Conservation (phyloP, 2,113 vertebrate genomes). For the Arvicanthis niloticus region DNA sequence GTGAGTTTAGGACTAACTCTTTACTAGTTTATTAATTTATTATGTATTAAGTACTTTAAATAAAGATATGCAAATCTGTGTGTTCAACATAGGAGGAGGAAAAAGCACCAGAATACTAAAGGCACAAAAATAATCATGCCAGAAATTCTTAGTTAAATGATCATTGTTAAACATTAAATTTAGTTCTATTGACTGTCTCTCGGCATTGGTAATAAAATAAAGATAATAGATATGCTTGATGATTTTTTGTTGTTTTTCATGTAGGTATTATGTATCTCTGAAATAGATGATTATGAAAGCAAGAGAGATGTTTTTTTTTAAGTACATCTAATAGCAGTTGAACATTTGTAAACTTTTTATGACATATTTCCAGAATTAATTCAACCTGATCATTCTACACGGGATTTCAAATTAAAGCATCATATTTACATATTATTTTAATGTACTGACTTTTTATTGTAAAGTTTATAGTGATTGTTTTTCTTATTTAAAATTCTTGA, state of each 20-base stretch:
- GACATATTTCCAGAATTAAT: background rate
- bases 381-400: background rate
- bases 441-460: background rate
- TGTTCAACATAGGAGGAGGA: background rate
- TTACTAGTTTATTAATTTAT: background rate
- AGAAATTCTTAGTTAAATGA: constrained; percentile 27
- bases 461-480: background rate
- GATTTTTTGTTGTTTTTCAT: background rate
- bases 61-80: background rate
- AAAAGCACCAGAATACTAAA: background rate
- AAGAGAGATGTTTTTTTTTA: background rate
- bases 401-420: background rate
- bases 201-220: background rate
- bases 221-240: background rate
- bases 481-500: background rate
- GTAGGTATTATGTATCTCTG: background rate
- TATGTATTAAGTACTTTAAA: background rate
- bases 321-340: background rate
- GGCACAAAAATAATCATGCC: background rate
- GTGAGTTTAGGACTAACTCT: background rate
- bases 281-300: background rate
- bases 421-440: background rate
- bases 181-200: background rate
- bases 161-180: background rate
- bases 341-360: background rate